Conservation (phyloP, 2,113 vertebrate species). For the Microtus richardsoni region DNA sequence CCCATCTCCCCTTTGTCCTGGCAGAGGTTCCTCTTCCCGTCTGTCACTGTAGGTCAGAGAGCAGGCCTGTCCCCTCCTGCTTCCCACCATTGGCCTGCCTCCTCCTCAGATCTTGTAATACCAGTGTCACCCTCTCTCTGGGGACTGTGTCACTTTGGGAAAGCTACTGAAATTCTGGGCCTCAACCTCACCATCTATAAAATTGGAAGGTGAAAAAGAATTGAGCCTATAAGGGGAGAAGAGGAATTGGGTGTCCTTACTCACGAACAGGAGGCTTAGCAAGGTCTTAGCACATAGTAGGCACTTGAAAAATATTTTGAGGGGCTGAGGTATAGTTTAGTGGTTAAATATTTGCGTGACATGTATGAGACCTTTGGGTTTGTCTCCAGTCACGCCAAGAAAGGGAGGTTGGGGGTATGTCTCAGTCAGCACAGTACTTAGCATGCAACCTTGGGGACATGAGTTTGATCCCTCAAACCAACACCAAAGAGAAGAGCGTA, state of each 20-base stretch:
- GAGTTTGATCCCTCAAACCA: not conserved
- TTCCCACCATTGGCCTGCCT: not conserved
- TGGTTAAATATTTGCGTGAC: not conserved
- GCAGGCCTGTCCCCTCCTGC: not conserved
- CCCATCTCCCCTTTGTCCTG: slow-evolving; percentile 64
- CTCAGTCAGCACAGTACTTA: not conserved
- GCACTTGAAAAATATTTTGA: not conserved
- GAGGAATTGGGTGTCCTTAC: not conserved
- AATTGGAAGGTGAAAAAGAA: not conserved
- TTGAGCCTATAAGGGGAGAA: not conserved
- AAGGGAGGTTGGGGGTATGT: not conserved
- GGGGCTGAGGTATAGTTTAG: not conserved
- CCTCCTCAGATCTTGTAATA: not conserved
- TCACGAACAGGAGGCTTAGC: not conserved
- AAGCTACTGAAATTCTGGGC: not conserved
- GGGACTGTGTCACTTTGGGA: not conserved
- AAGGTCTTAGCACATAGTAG: not conserved
- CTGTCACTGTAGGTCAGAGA: slow-evolving; percentile 61
- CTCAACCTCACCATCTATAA: not conserved
- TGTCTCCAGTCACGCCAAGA: not conserved
- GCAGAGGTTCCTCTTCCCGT: slow-evolving; percentile 70
- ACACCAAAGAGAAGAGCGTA: not conserved
- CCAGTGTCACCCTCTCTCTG: not conserved
- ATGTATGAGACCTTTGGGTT: not conserved
- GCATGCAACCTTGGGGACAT: not conserved